These are phyloP conservation scores for Phalacrocorax brasilianus DNA, from an alignment of 2,113 vertebrate genomes.

Conservation along the genomic window DNA sequence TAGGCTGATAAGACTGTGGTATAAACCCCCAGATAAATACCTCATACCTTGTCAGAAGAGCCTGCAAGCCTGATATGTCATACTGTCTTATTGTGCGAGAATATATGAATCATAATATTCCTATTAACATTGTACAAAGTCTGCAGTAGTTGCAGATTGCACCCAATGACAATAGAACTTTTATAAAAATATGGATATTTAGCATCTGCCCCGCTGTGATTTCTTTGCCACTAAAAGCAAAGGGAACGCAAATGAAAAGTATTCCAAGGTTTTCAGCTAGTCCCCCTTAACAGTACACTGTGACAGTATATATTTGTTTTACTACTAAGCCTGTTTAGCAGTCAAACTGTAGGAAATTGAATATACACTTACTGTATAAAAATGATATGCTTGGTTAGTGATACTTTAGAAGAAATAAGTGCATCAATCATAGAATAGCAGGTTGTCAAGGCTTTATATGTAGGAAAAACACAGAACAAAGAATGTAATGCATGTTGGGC, in stretches of 20 bases:
- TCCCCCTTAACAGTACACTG: conserved; percentile 35
- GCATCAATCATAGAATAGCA: conserved; percentile 78
- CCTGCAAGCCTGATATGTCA: conserved; percentile 64
- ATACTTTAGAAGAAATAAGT: conserved; percentile 81
- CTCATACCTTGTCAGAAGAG: conserved; percentile 60
- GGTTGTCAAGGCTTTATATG: conserved; percentile 73
- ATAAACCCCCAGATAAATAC: conserved; percentile 57
- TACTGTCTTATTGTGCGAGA: conserved; percentile 63
- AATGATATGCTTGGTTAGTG: conserved; percentile 82
- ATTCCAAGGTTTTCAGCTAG: conserved; percentile 38
- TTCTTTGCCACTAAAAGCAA: conserved; percentile 25
- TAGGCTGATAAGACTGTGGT: conserved; percentile 29
- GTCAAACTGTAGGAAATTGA: conserved; percentile 80
- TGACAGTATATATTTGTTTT: conserved; percentile 69
- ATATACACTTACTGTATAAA: conserved; percentile 80
- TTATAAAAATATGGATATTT: conserved; percentile 35
- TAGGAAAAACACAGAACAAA: conserved; percentile 73
- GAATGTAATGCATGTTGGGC: conserved; percentile 65
- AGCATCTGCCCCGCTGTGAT: conserved; percentile 3
- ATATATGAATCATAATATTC: conserved; percentile 68
- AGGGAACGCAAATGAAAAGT: background rate
- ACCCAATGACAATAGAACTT: conserved; percentile 19
- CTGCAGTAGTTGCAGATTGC: conserved; percentile 34
- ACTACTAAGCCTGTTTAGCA: conserved; percentile 75
- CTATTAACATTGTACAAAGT: conserved; percentile 59